Percentiles rank a stretch among this genome's conserved stretches.
These are phyloP conservation scores for Craniophora ligustri DNA, from an alignment of 2,888 invertebrate genomes.

Conservation along the genomic window DNA sequence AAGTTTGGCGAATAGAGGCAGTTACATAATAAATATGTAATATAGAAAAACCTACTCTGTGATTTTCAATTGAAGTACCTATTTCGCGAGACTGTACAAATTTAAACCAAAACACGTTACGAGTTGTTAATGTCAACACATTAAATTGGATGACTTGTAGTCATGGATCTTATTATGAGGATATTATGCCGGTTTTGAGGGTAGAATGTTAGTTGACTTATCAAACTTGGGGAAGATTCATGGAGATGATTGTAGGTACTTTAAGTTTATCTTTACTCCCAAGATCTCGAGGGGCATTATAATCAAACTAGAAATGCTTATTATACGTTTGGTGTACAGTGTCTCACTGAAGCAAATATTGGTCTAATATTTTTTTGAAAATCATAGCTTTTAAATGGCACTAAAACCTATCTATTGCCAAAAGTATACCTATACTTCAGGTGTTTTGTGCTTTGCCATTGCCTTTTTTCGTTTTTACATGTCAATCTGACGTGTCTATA, in stretches of 20 bases:
- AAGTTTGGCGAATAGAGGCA: too few species aligned
- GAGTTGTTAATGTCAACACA: background rate
- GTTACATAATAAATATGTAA: too few species aligned
- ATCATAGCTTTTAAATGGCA: too few species aligned
- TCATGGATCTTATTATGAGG: background rate
- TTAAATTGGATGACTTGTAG: background rate
- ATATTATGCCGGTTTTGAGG: background rate
- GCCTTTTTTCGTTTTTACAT: background rate
- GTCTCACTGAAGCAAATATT: too few species aligned
- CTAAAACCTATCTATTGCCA: too few species aligned
- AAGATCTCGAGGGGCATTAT: background rate
- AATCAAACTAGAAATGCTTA: background rate
- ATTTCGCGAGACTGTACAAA: background rate
- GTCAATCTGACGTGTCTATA: constrained; percentile 5
- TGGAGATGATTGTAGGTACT: background rate
- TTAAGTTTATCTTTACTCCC: background rate
- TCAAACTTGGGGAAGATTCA: background rate
- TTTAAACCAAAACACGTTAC: background rate
- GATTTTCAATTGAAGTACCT: background rate
- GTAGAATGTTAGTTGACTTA: too few species aligned
- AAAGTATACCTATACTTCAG: too few species aligned
- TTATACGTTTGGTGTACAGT: too few species aligned
- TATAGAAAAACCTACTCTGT: background rate
- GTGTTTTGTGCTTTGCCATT: too few species aligned
- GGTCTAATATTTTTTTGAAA: too few species aligned